These are phyloP conservation scores for Helicolenus hilgendorfi DNA, from an alignment of 2,797 vertebrate species.

Conservation along the genomic window DNA sequence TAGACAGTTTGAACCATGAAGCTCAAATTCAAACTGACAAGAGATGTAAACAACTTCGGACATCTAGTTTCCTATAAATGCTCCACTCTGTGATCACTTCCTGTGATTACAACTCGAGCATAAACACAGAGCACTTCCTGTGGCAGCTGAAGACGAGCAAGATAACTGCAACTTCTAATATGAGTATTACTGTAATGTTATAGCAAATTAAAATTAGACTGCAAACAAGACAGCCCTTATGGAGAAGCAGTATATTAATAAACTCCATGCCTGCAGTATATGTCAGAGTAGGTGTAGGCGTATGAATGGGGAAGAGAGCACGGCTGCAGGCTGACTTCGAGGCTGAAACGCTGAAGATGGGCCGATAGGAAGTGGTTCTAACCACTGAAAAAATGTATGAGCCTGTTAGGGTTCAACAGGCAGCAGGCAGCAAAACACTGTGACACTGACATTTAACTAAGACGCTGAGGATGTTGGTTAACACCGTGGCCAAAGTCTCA, in stretches of 20 bases:
- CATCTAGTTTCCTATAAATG: slow-evolving; percentile 36
- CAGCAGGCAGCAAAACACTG: not conserved
- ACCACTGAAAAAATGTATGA: slow-evolving; percentile 28
- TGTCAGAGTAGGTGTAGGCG: not conserved
- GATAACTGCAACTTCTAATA: not conserved
- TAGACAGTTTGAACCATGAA: not conserved
- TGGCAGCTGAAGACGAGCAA: not conserved
- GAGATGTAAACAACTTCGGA: slow-evolving; percentile 25
- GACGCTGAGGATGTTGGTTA: slow-evolving; percentile 8
- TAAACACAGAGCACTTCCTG: slow-evolving; percentile 57
- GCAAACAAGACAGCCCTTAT: not conserved
- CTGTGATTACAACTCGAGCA: slow-evolving; percentile 54
- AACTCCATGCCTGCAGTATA: not conserved
- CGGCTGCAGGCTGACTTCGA: not conserved
- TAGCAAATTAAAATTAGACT: not conserved
- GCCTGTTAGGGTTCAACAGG: slow-evolving; percentile 4
- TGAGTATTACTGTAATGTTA: not conserved
- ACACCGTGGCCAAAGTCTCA: not conserved
- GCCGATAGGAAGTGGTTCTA: slow-evolving; percentile 77
- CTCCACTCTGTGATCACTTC: slow-evolving; percentile 49
- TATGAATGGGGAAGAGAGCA: not conserved
- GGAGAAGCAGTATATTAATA: not conserved
- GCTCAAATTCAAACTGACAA: not conserved
- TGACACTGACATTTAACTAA: slow-evolving; percentile 56
- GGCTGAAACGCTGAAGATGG: not conserved